phyloP scores from a whole-genome alignment of 1,140 invertebrate genomes.

The Bradynema listronoti region DNA sequence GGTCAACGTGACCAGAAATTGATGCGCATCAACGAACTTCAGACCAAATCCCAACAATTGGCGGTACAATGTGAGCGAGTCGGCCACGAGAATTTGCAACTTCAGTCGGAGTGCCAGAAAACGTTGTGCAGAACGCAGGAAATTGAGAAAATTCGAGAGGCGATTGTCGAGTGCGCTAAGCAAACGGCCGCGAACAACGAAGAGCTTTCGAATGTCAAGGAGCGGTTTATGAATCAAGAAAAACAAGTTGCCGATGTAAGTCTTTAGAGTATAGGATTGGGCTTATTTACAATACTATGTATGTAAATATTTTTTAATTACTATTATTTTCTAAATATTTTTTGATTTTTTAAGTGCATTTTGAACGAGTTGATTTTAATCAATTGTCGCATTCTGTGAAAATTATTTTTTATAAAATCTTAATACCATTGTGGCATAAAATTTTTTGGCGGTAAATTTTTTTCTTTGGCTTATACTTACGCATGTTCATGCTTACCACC shows the following conservation, averaged over 20 bases:
- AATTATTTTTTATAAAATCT: too few species aligned
- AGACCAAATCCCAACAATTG: slow-evolving; percentile 62
- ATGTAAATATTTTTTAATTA: too few species aligned
- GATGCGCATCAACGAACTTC: slow-evolving; percentile 78
- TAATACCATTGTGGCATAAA: too few species aligned
- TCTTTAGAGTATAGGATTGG: slow-evolving; percentile 13
- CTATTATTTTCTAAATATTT: too few species aligned
- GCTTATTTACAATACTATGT: too few species aligned
- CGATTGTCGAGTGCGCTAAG: slow-evolving; percentile 24
- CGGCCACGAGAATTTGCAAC: slow-evolving; percentile 40
- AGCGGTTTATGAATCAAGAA: slow-evolving; percentile 32
- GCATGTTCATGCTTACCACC: too few species aligned
- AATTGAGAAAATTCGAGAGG: slow-evolving; percentile 28
- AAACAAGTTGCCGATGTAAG: slow-evolving; percentile 39
- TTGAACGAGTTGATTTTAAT: too few species aligned
- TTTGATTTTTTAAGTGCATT: too few species aligned
- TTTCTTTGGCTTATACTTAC: too few species aligned
- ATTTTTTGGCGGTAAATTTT: too few species aligned
- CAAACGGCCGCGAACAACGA: slow-evolving; percentile 22
- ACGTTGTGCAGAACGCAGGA: slow-evolving; percentile 30
- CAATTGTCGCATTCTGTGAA: too few species aligned
- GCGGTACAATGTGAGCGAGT: slow-evolving; percentile 41
- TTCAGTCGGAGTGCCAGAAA: slow-evolving; percentile 40
- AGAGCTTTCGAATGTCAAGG: slow-evolving; percentile 17
- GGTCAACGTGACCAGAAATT: slow-evolving; percentile 74